Conservation (phyloP, 2,888 invertebrate genomes). For the Aspidapion aeneum region DNA sequence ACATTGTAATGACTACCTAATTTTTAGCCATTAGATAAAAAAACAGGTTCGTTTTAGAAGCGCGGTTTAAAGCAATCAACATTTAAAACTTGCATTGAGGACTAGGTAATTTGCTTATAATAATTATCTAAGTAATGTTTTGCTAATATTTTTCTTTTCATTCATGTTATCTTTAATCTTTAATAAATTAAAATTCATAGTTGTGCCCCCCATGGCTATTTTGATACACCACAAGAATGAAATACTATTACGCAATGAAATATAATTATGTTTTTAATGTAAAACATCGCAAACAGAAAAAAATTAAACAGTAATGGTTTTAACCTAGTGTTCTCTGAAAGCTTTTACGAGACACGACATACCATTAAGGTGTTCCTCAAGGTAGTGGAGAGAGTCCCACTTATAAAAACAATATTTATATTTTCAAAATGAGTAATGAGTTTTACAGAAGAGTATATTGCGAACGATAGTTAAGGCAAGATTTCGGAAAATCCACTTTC, state of each 20-base stretch:
- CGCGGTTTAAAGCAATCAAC: neutral
- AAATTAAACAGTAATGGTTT: neutral
- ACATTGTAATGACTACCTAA: neutral
- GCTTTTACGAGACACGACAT: too few species aligned
- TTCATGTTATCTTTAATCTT: neutral
- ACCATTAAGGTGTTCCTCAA: neutral
- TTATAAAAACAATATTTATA: too few species aligned
- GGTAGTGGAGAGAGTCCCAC: neutral
- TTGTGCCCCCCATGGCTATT: neutral
- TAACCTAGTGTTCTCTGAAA: neutral
- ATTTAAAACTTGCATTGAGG: neutral
- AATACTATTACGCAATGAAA: neutral
- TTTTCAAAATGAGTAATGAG: too few species aligned
- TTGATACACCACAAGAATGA: neutral
- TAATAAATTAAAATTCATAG: neutral
- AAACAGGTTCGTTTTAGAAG: neutral
- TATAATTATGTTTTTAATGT: neutral
- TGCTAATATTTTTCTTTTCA: neutral
- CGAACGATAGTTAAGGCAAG: too few species aligned
- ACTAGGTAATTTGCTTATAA: neutral
- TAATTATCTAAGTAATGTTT: neutral
- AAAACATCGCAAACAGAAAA: neutral
- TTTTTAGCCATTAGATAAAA: neutral
- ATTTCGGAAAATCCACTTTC: too few species aligned
- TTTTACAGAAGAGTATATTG: too few species aligned